phyloP scores from a whole-genome alignment of 2,888 invertebrate genomes.

The Bugula neritina region DNA sequence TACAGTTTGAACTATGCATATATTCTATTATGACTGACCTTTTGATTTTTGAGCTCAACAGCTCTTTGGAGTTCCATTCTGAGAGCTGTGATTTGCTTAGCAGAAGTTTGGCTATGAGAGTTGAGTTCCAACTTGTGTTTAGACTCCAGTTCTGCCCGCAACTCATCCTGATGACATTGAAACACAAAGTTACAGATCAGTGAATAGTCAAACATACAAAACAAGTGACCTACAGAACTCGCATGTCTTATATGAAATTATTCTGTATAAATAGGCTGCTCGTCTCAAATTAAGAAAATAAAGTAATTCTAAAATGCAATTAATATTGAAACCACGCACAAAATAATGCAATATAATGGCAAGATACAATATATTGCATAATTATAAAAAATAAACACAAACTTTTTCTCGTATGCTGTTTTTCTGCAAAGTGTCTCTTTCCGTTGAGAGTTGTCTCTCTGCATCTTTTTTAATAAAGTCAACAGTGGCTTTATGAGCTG shows the following conservation, averaged over 20 bases:
- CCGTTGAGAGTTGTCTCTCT: conserved; percentile 32
- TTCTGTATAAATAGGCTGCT: too few relatives aligned
- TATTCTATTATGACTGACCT: conserved; percentile 34
- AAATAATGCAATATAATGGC: too few relatives aligned
- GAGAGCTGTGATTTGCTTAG: conserved; percentile 42
- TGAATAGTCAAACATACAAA: too few relatives aligned
- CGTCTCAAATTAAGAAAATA: too few relatives aligned
- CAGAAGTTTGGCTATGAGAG: conserved; percentile 35
- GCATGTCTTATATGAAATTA: too few relatives aligned
- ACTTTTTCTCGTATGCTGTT: conserved; percentile 27
- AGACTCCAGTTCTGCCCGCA: conserved; percentile 35
- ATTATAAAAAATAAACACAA: neutral
- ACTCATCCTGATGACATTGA: conserved; percentile 35
- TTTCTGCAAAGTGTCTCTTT: conserved; percentile 36
- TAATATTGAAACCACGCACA: too few relatives aligned
- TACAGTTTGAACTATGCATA: neutral
- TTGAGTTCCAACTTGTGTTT: conserved; percentile 38
- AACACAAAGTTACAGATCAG: too few relatives aligned
- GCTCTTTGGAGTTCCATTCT: conserved; percentile 48
- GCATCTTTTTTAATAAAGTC: conserved; percentile 36
- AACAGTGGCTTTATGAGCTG: conserved; percentile 44
- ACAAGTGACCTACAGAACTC: too few relatives aligned
- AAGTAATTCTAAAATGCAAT: too few relatives aligned
- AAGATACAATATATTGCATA: neutral
- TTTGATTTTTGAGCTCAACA: conserved; percentile 47